phyloP scores from a whole-genome alignment of 1,140 invertebrate genomes.

The Cardiocondyla obscurior region DNA sequence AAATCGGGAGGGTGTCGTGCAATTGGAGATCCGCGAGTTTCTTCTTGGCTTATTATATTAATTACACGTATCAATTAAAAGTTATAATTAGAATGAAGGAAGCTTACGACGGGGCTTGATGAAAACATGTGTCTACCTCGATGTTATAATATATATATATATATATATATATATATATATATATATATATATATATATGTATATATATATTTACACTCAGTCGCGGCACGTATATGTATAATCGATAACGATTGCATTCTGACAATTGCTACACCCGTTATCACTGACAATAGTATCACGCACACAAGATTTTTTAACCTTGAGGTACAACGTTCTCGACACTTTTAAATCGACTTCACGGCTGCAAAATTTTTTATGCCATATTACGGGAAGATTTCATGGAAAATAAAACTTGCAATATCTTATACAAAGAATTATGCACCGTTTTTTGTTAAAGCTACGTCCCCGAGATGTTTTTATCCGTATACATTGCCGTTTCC shows the following conservation, averaged over 20 bases:
- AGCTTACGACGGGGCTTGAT: slow-evolving; percentile 61
- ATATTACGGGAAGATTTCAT: not conserved
- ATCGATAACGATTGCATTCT: slow-evolving; percentile 38
- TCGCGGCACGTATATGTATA: slow-evolving; percentile 29
- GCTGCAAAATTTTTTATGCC: not conserved
- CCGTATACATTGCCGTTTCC: slow-evolving; percentile 22
- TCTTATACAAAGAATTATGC: not conserved
- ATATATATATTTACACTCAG: slow-evolving; percentile 46
- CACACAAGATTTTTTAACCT: slow-evolving; percentile 3
- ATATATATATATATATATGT: too few species aligned
- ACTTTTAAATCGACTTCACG: not conserved
- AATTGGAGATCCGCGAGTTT: slow-evolving; percentile 43
- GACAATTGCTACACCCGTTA: slow-evolving; percentile 23
- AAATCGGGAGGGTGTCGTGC: not conserved
- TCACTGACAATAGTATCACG: slow-evolving; percentile 34
- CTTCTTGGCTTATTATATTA: slow-evolving; percentile 59
- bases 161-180: too few species aligned
- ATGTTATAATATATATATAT: too few species aligned
- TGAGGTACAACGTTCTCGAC: slow-evolving; percentile 22
- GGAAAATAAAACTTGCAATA: not conserved
- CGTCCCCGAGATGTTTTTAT: slow-evolving; percentile 9
- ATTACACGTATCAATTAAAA: slow-evolving; percentile 72
- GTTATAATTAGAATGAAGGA: slow-evolving; percentile 69
- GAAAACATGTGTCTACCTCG: slow-evolving; percentile 29
- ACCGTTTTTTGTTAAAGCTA: not conserved